phyloP scores from a whole-genome alignment of 2,797 vertebrate species.

The Oryzias sinensis region DNA sequence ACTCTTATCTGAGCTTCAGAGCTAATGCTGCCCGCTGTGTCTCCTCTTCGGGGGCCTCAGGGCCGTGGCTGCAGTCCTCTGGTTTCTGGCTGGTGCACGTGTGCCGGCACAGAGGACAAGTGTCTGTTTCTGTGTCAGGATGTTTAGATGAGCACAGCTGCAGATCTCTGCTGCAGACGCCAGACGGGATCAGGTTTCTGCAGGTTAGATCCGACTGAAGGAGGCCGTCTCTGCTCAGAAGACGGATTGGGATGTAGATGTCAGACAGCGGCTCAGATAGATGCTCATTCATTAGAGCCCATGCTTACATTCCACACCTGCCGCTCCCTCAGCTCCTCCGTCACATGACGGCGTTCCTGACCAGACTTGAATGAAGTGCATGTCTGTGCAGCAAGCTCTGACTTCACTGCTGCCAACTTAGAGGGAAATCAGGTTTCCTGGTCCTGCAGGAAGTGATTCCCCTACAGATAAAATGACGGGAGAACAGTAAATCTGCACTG shows the following conservation, averaged over 20 bases:
- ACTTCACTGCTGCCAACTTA: not conserved
- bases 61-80: conserved; percentile 16
- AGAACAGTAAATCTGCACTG: not conserved
- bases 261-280: not conserved
- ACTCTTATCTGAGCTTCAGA: conserved; percentile 22
- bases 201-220: not conserved
- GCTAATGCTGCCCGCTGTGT: conserved; percentile 9
- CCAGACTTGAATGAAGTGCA: not conserved
- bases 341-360: not conserved
- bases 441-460: conserved; percentile 3
- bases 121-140: conserved; percentile 55
- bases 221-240: too few species aligned
- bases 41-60: conserved; percentile 21
- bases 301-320: conserved; percentile 35
- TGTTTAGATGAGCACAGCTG: conserved; percentile 58
- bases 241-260: not conserved
- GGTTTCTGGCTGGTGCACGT: conserved; percentile 48
- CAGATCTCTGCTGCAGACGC: conserved; percentile 56
- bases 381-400: not conserved
- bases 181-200: conserved; percentile 44
- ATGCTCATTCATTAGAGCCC: not conserved
- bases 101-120: conserved; percentile 56
- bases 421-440: conserved; percentile 6
- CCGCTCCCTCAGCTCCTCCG: conserved; percentile 29
- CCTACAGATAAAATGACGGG: conserved; percentile 12